A percentile compares a stretch with the other conserved stretches of the same genome.
Conservation (phyloP, 2,797 vertebrate species). For the Coluber constrictor region DNA sequence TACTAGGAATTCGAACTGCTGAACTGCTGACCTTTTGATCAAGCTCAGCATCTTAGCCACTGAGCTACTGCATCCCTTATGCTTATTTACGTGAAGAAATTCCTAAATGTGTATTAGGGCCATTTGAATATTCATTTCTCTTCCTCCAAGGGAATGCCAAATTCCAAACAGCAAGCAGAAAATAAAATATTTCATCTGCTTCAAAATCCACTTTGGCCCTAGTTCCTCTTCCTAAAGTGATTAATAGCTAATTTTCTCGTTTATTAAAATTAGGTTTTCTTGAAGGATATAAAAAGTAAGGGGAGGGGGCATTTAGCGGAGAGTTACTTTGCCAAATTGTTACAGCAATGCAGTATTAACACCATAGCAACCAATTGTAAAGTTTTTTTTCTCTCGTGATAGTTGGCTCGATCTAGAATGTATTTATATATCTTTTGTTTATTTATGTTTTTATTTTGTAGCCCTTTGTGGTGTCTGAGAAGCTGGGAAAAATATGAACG, state of each 20-base stretch:
- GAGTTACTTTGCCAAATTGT: background rate
- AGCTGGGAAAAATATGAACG: background rate
- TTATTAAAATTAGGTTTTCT: background rate
- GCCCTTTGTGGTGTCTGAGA: background rate
- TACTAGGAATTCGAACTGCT: too few relatives aligned
- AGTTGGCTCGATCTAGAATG: background rate
- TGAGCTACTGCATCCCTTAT: too few relatives aligned
- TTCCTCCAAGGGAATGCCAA: background rate
- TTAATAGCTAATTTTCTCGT: background rate
- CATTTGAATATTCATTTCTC: background rate
- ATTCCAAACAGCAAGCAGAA: background rate
- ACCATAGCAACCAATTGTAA: background rate
- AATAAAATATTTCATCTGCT: background rate
- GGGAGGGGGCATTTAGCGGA: constrained; percentile 55
- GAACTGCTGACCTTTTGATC: too few relatives aligned
- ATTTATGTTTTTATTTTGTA: background rate
- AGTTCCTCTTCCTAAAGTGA: background rate
- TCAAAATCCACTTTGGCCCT: background rate
- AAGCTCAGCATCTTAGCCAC: too few relatives aligned
- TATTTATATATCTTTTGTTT: background rate
- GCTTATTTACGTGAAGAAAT: background rate
- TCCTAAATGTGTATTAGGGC: background rate
- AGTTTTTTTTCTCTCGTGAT: background rate
- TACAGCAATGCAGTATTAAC: background rate
- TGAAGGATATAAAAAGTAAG: background rate